A percentile compares a stretch with the other conserved stretches of the same genome.
Conservation (phyloP, 2,113 vertebrate species). For the Synchiropus splendidus region DNA sequence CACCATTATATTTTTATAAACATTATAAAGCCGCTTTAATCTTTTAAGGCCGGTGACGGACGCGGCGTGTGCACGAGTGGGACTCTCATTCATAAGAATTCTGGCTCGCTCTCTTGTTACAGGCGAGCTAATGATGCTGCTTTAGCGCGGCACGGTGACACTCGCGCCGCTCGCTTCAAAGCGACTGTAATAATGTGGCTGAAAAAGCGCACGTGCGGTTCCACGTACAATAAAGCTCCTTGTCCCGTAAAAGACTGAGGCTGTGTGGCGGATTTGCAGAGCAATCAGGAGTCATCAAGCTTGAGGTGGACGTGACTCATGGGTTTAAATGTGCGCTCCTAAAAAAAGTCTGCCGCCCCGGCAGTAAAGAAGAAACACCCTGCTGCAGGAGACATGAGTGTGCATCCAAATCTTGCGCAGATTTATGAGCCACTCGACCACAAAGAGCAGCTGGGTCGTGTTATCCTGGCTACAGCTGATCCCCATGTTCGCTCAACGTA, state of each 20-base stretch:
- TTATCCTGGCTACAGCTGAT: no score
- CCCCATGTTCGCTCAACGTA: no score
- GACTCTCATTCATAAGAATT: no score
- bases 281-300: conserved; percentile 38
- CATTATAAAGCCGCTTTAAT: conserved; percentile 14
- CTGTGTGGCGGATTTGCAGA: conserved; percentile 33
- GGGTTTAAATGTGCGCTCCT: conserved; percentile 38
- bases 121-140: no score
- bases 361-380: conserved; percentile 39
- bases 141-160: no score
- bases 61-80: no score
- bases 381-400: no score
- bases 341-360: conserved; percentile 39
- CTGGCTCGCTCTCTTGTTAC: no score
- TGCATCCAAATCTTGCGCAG: conserved; percentile 26
- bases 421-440: conserved; percentile 39
- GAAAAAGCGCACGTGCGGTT: conserved; percentile 23
- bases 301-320: conserved; percentile 49
- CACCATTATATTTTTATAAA: conserved; percentile 29
- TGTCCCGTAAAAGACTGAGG: conserved; percentile 19
- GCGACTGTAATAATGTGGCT: conserved; percentile 31
- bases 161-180: no score
- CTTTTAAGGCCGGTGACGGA: conserved; percentile 13
- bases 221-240: conserved; percentile 32
- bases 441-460: conserved; percentile 13